A percentile compares a stretch with the other conserved stretches of the same genome.
Conservation (phyloP, 2,888 invertebrate genomes). For the Rhamphomyia laevipes region DNA sequence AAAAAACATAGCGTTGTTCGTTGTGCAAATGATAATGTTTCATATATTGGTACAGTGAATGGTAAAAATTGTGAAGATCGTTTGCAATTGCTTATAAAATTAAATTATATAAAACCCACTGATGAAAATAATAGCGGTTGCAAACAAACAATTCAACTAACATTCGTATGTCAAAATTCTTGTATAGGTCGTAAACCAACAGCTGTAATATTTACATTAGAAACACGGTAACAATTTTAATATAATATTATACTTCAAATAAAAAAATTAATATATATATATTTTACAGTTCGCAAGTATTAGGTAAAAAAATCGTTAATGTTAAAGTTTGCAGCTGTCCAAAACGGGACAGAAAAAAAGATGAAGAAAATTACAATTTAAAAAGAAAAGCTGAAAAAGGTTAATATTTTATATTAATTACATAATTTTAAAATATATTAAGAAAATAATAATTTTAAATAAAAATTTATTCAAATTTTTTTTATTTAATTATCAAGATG, state of each 20-base stretch:
- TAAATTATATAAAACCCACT: conserved; percentile 45
- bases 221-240: conserved; percentile 25
- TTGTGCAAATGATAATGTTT: conserved; percentile 27
- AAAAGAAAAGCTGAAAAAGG: background rate
- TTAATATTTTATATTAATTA: background rate
- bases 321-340: conserved; percentile 67
- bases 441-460: too few relatives aligned
- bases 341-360: conserved; percentile 57
- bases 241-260: background rate
- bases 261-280: conserved; percentile 1
- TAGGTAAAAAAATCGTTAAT: conserved; percentile 48
- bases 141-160: conserved; percentile 43
- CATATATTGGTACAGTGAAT: conserved; percentile 25
- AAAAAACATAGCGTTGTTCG: conserved; percentile 29
- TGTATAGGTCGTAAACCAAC: conserved; percentile 62
- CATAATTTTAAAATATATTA: too few relatives aligned
- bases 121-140: conserved; percentile 18
- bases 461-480: too few relatives aligned
- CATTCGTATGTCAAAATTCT: conserved; percentile 62
- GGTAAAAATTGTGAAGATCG: conserved; percentile 45
- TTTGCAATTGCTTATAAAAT: conserved; percentile 49
- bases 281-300: conserved; percentile 39
- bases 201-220: conserved; percentile 53
- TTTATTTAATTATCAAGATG: too few relatives aligned
- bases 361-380: conserved; percentile 36